Base-by-base conservation (phyloP, 1,140 invertebrate species). In the Polypedilum vanderplanki region DNA sequence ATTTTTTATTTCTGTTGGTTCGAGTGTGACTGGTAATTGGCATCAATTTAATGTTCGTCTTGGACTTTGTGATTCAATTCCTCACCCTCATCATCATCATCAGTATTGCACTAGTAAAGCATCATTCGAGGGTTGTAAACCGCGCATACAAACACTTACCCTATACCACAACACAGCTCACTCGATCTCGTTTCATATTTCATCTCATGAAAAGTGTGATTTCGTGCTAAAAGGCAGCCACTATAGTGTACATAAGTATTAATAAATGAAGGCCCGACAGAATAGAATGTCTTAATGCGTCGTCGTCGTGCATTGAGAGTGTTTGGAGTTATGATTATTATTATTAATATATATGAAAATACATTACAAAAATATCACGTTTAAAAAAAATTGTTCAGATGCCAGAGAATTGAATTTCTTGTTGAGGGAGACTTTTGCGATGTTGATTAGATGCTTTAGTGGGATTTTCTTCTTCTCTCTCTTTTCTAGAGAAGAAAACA, bases 1-100 rank as follows among this genome's bases (percentile, higher is more conserved):
- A 33, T 33, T 33, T 5, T 33, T 33, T n/a, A n/a, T n/a, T 33
- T 33, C 5, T 33, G 24, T 33, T 33, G n/a, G 15, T 57, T 57
- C 41, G 75, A 67, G 75, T 41, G 18, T 76, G 76, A 73, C 76
- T 76, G 76, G 76, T 76, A 76, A 76, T 76, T 76, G 76, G 76
- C 76, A 64, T 76, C 76, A 76, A 76, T 76, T 76, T 76, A 73
- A 74, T 76, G 57, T 75, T 76, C 76, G 40, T 74, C 65, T 57
- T 57, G 46, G 46, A 46, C 41, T 46, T 46, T 15, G 41, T 46
- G 41, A 57, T n/a, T 57, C 46, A n/a, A 15, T 57, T 57, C 46
- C 4, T 57, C 46, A 57, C n/a, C n/a, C n/a, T 57, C 46, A 57
- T n/a, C 12, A 57, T 2, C 8, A 46, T 2, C 12, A 57, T 1